These are phyloP conservation scores for Eulemur macaco DNA, from an alignment of 2,113 vertebrate species.

Conservation along the genomic window DNA sequence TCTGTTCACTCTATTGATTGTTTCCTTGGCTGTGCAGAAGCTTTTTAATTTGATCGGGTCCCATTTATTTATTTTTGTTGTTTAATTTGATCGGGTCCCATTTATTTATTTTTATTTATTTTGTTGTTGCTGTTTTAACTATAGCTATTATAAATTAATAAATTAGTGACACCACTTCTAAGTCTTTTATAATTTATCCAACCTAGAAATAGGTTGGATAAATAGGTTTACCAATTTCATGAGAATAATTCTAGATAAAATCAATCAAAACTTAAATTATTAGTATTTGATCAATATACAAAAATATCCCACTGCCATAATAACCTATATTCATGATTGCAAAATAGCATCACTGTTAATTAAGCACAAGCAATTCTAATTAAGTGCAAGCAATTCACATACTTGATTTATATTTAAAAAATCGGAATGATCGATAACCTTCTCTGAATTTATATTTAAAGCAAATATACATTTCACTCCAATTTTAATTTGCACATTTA, in stretches of 20 bases:
- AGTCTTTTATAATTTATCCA: not conserved
- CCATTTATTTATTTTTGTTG: too few species aligned
- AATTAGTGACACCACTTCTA: accelerated
- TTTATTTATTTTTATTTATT: too few species aligned
- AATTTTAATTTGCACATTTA: not conserved
- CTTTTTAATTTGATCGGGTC: too few species aligned
- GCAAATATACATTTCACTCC: not conserved
- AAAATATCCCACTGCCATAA: not conserved
- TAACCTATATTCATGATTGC: not conserved
- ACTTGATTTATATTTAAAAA: not conserved
- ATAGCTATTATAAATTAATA: not conserved
- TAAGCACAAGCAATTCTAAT: not conserved
- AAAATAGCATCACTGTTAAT: not conserved
- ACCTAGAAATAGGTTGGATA: not conserved
- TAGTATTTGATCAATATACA: not conserved
- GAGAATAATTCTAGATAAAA: not conserved
- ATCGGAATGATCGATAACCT: not conserved
- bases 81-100: too few species aligned
- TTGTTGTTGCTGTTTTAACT: not conserved
- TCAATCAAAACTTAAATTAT: not conserved
- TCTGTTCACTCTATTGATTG: too few species aligned
- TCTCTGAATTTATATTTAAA: not conserved
- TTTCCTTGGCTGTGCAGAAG: too few species aligned
- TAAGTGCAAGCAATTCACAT: not conserved
- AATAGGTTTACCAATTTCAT: not conserved